Evolutionary conservation across 2,888 invertebrate species (phyloP), one percentile per base, ranked within the genome.

Genomic region (Lordiphosa andalusiaca): DNA sequence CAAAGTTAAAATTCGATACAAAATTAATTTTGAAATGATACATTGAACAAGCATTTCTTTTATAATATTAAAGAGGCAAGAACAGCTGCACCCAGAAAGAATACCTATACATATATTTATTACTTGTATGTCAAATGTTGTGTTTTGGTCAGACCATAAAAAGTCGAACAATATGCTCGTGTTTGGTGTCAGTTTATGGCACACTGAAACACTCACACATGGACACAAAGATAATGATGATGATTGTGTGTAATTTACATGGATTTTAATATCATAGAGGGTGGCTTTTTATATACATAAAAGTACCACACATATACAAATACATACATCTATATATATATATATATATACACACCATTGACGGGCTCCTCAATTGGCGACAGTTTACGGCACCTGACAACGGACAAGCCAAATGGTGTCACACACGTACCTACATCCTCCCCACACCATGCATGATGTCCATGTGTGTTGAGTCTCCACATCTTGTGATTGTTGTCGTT

Each of bases 181-280:
- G 73, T 46, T 74, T 57, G 63, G 56, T 78, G 72, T 64, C 65
- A 74, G 52, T 67, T 77, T 62, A 67, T 66, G 69, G 46, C 65
- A 80, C 16, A 61, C 53, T 25, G 37, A 54, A 23, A 40, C 42
- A 54, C 33, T 23, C 58, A 53, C 47, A 54, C 42, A 42, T 52
- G 56, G 53, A 66, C 62, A 48, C 36, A 41, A n/a, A 16, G 33
- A 61, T 37, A 60, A 63, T 67, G 57, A 76, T 67, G 70, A 63
- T 80, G 73, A 75, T 76, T 80, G 77, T 65, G 59, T 73, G 84
- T 80, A 83, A 83, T 77, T 77, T 83, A 83, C 84, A 77, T 77
- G 73, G 81, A 67, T 75, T 75, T 71, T 78, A 66, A 75, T 75
- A 71, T 59, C 61, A 64, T 58, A 58, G 30, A 7, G 30, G 30